These are phyloP conservation scores for Crocallis elinguaria DNA, from an alignment of 2,888 invertebrate genomes.

Conservation along the genomic window DNA sequence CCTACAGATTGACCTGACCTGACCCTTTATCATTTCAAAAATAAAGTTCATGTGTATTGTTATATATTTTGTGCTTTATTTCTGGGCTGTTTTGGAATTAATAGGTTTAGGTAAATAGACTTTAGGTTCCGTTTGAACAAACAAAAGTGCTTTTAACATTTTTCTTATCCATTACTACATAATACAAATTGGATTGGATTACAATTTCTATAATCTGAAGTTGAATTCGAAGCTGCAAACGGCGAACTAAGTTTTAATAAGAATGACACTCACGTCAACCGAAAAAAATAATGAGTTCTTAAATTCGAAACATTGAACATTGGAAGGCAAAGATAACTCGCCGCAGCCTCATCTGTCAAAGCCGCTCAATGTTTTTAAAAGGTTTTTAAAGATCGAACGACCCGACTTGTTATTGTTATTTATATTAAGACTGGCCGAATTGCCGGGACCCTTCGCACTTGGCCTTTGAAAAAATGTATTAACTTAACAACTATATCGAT, in stretches of 20 bases:
- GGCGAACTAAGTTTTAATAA: background rate
- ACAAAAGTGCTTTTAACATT: too few relatives aligned
- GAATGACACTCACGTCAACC: background rate
- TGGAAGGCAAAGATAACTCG: slow-evolving; percentile 52
- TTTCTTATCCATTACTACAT: too few relatives aligned
- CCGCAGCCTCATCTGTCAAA: slow-evolving; percentile 74
- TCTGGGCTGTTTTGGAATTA: too few relatives aligned
- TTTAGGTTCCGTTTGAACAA: too few relatives aligned
- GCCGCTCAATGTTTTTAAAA: slow-evolving; percentile 74
- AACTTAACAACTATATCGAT: slow-evolving; percentile 14
- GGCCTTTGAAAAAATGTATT: slow-evolving; percentile 46
- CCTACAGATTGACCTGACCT: too few relatives aligned
- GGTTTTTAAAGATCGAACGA: slow-evolving; percentile 64
- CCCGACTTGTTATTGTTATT: slow-evolving; percentile 79
- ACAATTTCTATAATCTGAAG: too few relatives aligned
- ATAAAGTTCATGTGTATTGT: too few relatives aligned
- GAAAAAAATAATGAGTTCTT: slow-evolving; percentile 20
- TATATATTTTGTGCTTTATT: too few relatives aligned
- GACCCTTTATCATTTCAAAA: too few relatives aligned
- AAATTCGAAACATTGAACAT: slow-evolving; percentile 19
- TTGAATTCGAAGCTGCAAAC: background rate
- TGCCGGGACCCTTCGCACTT: slow-evolving; percentile 42
- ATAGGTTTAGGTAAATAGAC: too few relatives aligned
- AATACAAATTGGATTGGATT: too few relatives aligned
- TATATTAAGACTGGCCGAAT: slow-evolving; percentile 77